A percentile compares a stretch with the other conserved stretches of the same genome.
phyloP scores from a whole-genome alignment of 2,113 vertebrate species.

The Hypocryptadius cinnamomeus region DNA sequence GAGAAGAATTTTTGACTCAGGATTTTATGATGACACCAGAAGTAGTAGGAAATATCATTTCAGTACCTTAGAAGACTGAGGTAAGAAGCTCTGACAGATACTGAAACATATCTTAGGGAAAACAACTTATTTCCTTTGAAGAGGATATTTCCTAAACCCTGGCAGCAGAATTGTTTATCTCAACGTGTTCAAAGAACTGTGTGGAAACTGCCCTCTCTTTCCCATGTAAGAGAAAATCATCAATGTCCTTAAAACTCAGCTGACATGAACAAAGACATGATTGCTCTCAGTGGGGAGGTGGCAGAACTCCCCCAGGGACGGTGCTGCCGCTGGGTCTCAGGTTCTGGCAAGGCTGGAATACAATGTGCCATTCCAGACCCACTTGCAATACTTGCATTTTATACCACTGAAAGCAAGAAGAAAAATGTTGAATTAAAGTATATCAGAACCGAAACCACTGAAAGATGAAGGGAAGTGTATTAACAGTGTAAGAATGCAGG shows the following conservation, averaged over 20 bases:
- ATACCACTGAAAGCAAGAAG: neutral
- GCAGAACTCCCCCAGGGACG: neutral
- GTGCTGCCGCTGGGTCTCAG: neutral
- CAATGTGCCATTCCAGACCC: slow-evolving; percentile 13
- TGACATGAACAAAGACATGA: neutral
- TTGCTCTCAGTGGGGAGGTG: slow-evolving; percentile 3
- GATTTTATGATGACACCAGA: neutral
- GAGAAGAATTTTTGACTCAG: neutral
- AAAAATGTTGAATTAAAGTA: neutral
- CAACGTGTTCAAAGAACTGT: neutral
- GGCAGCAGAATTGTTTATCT: neutral
- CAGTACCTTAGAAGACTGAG: neutral
- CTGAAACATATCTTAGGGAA: neutral
- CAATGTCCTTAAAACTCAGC: neutral
- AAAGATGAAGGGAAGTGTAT: neutral
- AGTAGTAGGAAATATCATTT: neutral
- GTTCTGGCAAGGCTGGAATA: neutral
- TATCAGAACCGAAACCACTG: neutral
- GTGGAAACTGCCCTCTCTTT: neutral
- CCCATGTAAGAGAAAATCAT: neutral
- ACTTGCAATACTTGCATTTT: slow-evolving; percentile 9
- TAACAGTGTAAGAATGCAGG: neutral
- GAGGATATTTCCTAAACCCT: neutral
- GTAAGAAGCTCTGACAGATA: neutral
- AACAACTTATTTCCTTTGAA: neutral